These are phyloP conservation scores for Pterobdella sp. DNA, from an alignment of 2,888 invertebrate species.

Conservation along the genomic window DNA sequence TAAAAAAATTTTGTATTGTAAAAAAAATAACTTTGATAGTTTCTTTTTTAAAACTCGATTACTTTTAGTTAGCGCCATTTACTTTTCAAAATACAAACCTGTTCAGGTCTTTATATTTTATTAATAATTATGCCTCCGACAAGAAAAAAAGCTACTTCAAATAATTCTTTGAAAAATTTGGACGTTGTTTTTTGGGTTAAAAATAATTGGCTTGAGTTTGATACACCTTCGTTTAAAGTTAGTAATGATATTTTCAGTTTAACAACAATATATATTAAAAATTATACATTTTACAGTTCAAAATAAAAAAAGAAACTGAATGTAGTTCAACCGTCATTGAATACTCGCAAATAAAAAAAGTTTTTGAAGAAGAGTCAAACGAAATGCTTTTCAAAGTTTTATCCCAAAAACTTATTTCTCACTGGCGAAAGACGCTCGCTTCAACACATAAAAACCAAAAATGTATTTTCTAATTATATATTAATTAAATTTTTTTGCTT, in stretches of 20 bases:
- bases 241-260: not conserved
- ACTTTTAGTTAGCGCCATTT: not conserved
- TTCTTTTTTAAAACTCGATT: too few relatives aligned
- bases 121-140: not conserved
- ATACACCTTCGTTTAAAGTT: not conserved
- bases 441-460: not conserved
- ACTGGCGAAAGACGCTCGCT: not conserved
- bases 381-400: slow-evolving; percentile 8
- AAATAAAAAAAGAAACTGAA: not conserved
- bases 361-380: not conserved
- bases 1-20: too few relatives aligned
- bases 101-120: not conserved
- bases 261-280: not conserved
- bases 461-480: not conserved
- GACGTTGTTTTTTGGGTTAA: not conserved
- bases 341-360: not conserved
- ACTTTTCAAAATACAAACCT: not conserved
- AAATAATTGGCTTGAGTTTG: not conserved
- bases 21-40: too few relatives aligned
- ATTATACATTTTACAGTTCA: too few relatives aligned
- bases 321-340: not conserved
- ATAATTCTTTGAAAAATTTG: not conserved
- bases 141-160: not conserved
- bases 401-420: not conserved
- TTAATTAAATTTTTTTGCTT: not conserved